These are phyloP conservation scores for Bombyx mandarina DNA, from an alignment of 1,140 invertebrate genomes.

Conservation along the genomic window DNA sequence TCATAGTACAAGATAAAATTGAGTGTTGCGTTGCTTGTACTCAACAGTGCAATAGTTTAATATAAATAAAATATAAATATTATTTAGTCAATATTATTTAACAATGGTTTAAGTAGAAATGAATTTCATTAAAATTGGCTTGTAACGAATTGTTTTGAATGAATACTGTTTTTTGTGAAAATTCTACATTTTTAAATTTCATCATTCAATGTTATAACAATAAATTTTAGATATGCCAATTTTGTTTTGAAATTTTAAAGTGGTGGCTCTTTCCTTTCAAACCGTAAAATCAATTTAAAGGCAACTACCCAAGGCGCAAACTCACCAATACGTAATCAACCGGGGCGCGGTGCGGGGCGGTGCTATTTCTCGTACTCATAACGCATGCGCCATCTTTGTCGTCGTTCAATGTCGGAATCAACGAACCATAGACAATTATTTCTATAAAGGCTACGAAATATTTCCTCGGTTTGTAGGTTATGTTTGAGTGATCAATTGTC, in stretches of 20 bases:
- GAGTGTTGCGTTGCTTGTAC: too few species aligned
- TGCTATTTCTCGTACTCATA: constrained; percentile 20
- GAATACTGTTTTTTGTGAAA: too few species aligned
- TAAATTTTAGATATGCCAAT: background rate
- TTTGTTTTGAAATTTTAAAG: background rate
- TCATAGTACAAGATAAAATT: too few species aligned
- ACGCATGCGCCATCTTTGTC: constrained; percentile 41
- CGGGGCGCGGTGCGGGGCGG: constrained; percentile 7
- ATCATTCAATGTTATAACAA: too few species aligned
- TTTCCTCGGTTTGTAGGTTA: constrained; percentile 63
- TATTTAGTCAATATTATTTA: too few species aligned
- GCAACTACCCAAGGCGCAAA: constrained; percentile 17
- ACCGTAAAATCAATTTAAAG: constrained; percentile 20
- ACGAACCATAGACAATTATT: constrained; percentile 50
- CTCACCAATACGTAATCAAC: constrained; percentile 11
- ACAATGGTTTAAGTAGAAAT: too few species aligned
- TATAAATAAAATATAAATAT: too few species aligned
- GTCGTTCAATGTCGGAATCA: constrained; percentile 7
- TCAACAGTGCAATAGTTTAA: too few species aligned
- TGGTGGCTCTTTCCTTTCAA: background rate
- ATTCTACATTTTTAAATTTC: too few species aligned
- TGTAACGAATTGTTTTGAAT: too few species aligned
- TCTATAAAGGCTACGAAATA: constrained; percentile 33
- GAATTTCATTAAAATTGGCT: too few species aligned
- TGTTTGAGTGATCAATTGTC: constrained; percentile 65